Conservation (phyloP, 1,140 invertebrate species). For the Thrips palmi region DNA sequence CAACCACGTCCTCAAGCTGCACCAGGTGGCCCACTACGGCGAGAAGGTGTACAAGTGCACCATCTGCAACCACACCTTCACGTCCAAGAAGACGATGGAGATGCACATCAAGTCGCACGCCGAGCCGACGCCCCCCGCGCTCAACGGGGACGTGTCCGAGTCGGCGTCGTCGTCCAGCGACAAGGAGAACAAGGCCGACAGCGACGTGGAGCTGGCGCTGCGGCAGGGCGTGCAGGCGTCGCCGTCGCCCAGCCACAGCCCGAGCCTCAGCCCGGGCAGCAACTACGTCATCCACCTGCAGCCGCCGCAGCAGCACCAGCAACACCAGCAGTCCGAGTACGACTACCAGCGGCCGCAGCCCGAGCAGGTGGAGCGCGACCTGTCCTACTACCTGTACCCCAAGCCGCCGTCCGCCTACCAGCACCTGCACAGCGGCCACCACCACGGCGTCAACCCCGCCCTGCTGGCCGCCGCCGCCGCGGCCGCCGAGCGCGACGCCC, state of each 20-base stretch:
- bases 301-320: not conserved
- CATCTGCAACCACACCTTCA: constrained; percentile 73
- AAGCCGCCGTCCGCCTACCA: no score
- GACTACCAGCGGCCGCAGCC: not conserved
- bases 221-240: constrained; percentile 1
- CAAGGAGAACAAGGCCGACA: constrained; percentile 25
- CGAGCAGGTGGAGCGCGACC: not conserved
- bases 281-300: not conserved
- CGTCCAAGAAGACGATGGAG: constrained; percentile 76
- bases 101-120: constrained; percentile 78
- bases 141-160: constrained; percentile 19
- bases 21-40: constrained; percentile 78
- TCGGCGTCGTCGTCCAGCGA: constrained; percentile 24
- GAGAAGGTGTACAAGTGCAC: constrained; percentile 85
- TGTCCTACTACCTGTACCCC: no score
- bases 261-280: constrained; percentile 4
- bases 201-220: not conserved
- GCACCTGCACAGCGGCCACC: no score
- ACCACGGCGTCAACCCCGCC: constrained; percentile 26
- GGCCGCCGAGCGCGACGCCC: constrained; percentile 20
- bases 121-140: constrained; percentile 25
- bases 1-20: constrained; percentile 72
- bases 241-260: constrained; percentile 1
- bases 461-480: constrained; percentile 27
- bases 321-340: not conserved